These are phyloP conservation scores for Platyrinchus mystaceus DNA, from an alignment of 2,797 vertebrate genomes.

Conservation along the genomic window DNA sequence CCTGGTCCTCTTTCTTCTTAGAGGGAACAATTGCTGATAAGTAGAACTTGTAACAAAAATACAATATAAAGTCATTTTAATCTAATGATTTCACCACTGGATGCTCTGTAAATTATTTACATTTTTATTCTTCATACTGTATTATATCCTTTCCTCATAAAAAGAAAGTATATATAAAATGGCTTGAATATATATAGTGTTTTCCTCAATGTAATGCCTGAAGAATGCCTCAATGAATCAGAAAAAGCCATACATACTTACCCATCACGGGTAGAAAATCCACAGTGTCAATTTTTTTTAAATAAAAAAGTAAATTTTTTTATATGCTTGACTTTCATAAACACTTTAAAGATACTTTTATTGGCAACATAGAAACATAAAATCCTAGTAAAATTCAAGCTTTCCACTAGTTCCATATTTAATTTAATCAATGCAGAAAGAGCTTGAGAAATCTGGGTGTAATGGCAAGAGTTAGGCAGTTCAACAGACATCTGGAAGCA, in stretches of 20 bases:
- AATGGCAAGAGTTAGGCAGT: background rate
- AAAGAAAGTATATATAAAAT: background rate
- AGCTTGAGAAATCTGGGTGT: background rate
- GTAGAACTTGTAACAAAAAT: constrained; percentile 13
- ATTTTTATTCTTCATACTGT: background rate
- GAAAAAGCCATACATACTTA: background rate
- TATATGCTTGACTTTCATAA: background rate
- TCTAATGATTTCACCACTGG: constrained; percentile 12
- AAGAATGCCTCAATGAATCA: background rate
- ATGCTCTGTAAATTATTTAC: constrained; percentile 2
- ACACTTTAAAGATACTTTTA: background rate
- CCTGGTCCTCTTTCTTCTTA: background rate
- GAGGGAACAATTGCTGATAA: constrained; percentile 35
- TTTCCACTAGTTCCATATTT: background rate
- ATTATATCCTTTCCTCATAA: background rate
- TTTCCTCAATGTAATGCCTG: background rate
- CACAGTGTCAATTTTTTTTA: background rate
- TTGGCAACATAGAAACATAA: background rate
- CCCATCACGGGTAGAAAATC: background rate
- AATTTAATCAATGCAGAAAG: background rate
- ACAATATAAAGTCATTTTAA: constrained; percentile 17
- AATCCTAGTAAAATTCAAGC: background rate
- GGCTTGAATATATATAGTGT: background rate
- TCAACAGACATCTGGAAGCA: background rate
- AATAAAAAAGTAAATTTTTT: background rate